Evolutionary conservation across 2,797 vertebrate species (phyloP).

Genomic region (Pipistrellus nathusii): DNA sequence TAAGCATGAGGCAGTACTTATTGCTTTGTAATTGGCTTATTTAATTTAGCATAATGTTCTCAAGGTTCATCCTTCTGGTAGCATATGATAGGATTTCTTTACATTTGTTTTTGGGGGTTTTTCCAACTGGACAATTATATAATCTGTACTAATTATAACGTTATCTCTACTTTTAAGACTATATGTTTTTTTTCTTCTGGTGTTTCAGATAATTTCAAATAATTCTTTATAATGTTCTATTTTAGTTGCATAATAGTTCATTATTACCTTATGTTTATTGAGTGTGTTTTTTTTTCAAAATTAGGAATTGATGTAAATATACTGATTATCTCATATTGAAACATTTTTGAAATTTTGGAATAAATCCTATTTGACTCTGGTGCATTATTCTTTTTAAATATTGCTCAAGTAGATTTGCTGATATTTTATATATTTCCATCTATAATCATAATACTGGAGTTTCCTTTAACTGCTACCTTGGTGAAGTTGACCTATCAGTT

Average conservation of each 20-base stretch:
- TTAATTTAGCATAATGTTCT: background rate
- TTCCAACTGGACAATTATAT: background rate
- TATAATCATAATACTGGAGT: background rate
- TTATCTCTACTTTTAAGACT: background rate
- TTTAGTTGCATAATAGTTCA: background rate
- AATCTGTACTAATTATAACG: conserved; percentile 1
- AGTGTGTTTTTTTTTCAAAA: background rate
- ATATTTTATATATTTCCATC: background rate
- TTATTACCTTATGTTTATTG: background rate
- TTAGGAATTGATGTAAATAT: background rate
- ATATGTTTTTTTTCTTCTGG: background rate
- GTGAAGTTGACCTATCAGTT: background rate
- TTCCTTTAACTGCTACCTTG: background rate
- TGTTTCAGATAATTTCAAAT: background rate
- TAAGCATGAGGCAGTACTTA: background rate
- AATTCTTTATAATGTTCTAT: background rate
- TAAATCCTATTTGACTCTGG: background rate
- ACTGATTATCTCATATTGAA: conserved; percentile 15
- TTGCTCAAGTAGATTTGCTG: background rate
- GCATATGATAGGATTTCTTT: background rate
- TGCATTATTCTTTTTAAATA: background rate
- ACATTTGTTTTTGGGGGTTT: background rate
- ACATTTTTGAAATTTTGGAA: background rate
- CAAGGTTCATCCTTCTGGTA: background rate
- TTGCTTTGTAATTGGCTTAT: background rate